A percentile compares a stretch with the other conserved stretches of the same genome.
These are phyloP conservation scores for Uromys caudimaculatus DNA, from an alignment of 2,797 vertebrate species.

Conservation along the genomic window DNA sequence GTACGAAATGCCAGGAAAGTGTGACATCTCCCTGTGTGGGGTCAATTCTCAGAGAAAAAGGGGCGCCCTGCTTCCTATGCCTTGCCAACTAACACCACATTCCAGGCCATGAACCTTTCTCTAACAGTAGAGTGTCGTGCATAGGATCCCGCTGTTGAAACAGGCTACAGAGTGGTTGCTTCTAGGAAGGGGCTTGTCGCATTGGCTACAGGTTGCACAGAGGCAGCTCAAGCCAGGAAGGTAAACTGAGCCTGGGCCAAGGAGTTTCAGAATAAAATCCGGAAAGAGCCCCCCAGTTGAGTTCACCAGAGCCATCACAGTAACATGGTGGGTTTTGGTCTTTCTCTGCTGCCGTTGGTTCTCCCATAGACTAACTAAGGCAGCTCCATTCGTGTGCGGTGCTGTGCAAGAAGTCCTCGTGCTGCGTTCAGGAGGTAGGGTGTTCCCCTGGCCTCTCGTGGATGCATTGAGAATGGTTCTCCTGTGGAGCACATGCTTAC, in stretches of 20 bases:
- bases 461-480: not conserved
- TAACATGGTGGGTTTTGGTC: not conserved
- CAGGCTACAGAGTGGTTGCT: not conserved
- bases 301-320: fast-evolving
- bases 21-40: not conserved
- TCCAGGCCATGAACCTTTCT: not conserved
- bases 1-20: not conserved
- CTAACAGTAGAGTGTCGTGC: not conserved
- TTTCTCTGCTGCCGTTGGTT: not conserved
- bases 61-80: fast-evolving
- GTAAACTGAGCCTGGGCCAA: not conserved
- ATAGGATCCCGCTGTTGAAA: not conserved
- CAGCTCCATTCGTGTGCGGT: not conserved
- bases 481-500: not conserved
- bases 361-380: not conserved
- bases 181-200: not conserved
- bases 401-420: not conserved
- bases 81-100: not conserved
- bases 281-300: not conserved
- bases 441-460: not conserved
- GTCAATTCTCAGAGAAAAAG: not conserved
- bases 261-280: no score
- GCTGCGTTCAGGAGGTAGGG: not conserved
- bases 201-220: not conserved
- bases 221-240: not conserved